These are phyloP conservation scores for Palythoa caribaeorum DNA, from an alignment of 92 coral and sea anemone genomes.

Conservation along the genomic window DNA sequence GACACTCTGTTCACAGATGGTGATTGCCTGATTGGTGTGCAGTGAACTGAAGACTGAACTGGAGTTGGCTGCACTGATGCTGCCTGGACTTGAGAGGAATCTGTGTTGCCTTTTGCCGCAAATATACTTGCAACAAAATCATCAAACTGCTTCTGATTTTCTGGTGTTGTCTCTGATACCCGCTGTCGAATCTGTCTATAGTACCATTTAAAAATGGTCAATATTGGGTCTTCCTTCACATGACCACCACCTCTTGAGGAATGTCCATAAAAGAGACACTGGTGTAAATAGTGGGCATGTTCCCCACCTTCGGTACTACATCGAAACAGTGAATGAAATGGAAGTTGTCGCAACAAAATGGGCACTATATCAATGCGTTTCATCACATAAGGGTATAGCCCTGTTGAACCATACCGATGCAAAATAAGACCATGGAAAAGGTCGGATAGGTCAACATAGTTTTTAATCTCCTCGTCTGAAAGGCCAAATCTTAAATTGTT, in stretches of 20 bases:
- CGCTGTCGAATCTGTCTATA: conserved; percentile 31
- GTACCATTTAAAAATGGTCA: conserved; percentile 46
- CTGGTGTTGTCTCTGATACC: not conserved
- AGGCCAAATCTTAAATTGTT: conserved; percentile 44
- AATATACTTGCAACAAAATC: conserved; percentile 28
- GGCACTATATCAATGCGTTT: conserved; percentile 55
- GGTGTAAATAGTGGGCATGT: conserved; percentile 52
- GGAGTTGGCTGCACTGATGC: not conserved
- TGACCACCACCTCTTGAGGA: conserved; percentile 46
- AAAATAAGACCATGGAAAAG: conserved; percentile 41
- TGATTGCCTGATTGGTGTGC: no score
- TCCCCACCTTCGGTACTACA: conserved; percentile 24
- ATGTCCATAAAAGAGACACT: conserved; percentile 42
- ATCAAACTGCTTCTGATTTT: conserved; percentile 26
- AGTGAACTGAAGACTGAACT: not conserved
- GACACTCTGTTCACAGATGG: not conserved
- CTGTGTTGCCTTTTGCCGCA: not conserved
- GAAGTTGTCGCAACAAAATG: conserved; percentile 33
- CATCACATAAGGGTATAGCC: conserved; percentile 46
- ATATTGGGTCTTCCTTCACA: conserved; percentile 41
- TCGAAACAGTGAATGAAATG: conserved; percentile 55
- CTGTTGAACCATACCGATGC: conserved; percentile 50
- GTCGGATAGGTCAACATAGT: conserved; percentile 25
- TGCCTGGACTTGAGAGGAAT: not conserved
- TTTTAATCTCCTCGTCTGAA: conserved; percentile 37